Evolutionary conservation across 2,797 vertebrate species (phyloP).

Genomic region (Manis crassicaudata): DNA sequence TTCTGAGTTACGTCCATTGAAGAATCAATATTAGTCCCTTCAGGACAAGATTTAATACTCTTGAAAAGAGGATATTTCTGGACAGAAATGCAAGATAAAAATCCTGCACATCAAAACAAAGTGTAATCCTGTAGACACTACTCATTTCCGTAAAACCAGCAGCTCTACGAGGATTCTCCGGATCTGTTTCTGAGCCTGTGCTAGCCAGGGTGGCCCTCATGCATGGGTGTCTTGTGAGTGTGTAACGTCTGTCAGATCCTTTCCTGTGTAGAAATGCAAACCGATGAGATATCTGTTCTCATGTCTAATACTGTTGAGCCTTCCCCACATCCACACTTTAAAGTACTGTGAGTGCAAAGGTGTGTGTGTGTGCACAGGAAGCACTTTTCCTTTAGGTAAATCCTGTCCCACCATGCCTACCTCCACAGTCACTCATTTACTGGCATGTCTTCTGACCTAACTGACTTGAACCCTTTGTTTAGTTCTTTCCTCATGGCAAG

Average conservation of each 20-base stretch:
- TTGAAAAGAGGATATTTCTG: conserved; percentile 59
- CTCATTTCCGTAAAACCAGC: conserved; percentile 50
- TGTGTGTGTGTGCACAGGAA: neutral
- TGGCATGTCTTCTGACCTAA: conserved; percentile 31
- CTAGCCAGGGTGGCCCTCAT: neutral
- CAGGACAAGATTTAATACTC: conserved; percentile 69
- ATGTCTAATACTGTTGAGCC: neutral
- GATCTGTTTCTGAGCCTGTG: neutral
- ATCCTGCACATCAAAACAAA: neutral
- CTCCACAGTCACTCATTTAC: conserved; percentile 51
- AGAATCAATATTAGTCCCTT: conserved; percentile 73
- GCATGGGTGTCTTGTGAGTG: neutral
- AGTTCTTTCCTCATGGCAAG: conserved; percentile 17
- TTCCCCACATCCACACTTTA: neutral
- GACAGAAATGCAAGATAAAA: conserved; percentile 25
- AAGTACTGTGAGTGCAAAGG: neutral
- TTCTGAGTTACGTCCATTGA: conserved; percentile 45
- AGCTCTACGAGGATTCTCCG: neutral
- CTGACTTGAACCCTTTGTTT: conserved; percentile 49
- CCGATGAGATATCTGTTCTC: neutral
- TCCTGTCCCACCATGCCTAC: conserved; percentile 11
- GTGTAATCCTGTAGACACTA: neutral
- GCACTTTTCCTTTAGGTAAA: conserved; percentile 23
- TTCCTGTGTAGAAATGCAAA: neutral
- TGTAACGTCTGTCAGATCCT: neutral